Evolutionary conservation across 1,140 invertebrate genomes (phyloP).

Genomic region (Zaprionus capensis): DNA sequence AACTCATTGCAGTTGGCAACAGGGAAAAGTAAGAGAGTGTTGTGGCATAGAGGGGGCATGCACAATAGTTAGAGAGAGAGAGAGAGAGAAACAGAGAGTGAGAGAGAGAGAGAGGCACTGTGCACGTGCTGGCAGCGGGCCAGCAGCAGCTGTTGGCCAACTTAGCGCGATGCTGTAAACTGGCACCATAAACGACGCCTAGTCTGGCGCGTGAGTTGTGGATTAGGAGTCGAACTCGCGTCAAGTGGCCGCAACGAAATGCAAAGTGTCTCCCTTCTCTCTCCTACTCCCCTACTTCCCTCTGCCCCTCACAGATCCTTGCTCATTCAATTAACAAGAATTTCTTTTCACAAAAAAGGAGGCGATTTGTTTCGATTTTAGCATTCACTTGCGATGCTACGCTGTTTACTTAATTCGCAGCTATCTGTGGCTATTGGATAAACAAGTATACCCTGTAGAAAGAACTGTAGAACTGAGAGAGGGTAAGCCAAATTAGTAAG

Average conservation of each 20-base stretch:
- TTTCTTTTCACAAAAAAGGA: background rate
- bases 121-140: slow-evolving; percentile 32
- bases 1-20: slow-evolving; percentile 56
- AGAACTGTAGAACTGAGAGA: background rate
- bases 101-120: background rate
- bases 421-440: slow-evolving; percentile 12
- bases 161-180: slow-evolving; percentile 9
- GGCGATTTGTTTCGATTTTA: slow-evolving; percentile 34
- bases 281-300: background rate
- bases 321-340: slow-evolving; percentile 48
- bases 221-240: slow-evolving; percentile 37
- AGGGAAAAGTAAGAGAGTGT: background rate
- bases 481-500: too few relatives aligned
- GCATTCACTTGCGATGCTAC: slow-evolving; percentile 56
- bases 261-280: slow-evolving; percentile 1
- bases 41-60: background rate
- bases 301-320: background rate
- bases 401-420: slow-evolving; percentile 35
- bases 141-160: slow-evolving; percentile 22
- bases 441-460: background rate
- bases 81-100: background rate
- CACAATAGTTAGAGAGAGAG: slow-evolving; percentile 1
- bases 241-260: slow-evolving; percentile 21
- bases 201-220: slow-evolving; percentile 42
- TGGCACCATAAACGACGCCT: slow-evolving; percentile 5